phyloP scores from a whole-genome alignment of 2,113 vertebrate genomes.

The Solea solea region DNA sequence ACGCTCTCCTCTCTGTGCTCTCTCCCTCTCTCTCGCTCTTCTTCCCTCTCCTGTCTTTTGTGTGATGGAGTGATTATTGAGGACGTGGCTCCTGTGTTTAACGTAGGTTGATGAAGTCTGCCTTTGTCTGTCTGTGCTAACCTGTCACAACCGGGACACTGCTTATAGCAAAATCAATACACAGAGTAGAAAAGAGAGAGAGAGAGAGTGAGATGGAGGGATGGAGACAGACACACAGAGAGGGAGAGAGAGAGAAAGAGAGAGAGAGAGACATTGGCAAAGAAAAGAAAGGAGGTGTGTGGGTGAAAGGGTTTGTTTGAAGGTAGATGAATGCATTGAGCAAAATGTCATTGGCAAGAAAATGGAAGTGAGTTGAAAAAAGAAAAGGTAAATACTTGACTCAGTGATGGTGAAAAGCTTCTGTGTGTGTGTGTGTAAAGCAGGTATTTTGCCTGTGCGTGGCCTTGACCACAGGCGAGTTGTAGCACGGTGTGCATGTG shows the following conservation, averaged over 20 bases:
- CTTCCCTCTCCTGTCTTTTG: conserved; percentile 59
- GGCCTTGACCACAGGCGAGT: conserved; percentile 46
- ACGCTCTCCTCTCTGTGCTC: conserved; percentile 17
- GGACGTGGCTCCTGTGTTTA: conserved; percentile 81
- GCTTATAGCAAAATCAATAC: conserved; percentile 88
- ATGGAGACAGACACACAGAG: conserved; percentile 26
- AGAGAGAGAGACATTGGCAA: too few relatives aligned
- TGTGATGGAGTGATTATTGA: conserved; percentile 84
- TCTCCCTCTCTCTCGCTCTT: conserved; percentile 35
- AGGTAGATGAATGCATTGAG: conserved; percentile 47
- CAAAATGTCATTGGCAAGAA: conserved; percentile 30
- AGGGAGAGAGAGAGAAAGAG: conserved; percentile 26
- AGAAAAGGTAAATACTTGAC: conserved; percentile 34
- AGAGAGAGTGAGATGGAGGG: conserved; percentile 25
- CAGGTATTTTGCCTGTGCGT: conserved; percentile 32
- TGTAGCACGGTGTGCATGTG: conserved; percentile 34
- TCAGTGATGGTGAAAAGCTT: conserved; percentile 9
- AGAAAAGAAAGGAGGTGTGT: neutral
- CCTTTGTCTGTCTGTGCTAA: conserved; percentile 83
- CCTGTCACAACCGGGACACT: conserved; percentile 83
- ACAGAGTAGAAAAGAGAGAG: conserved; percentile 62
- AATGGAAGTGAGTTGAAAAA: conserved; percentile 12
- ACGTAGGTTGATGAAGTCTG: conserved; percentile 84
- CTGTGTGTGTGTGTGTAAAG: conserved; percentile 35
- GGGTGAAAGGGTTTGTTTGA: neutral